Conservation (phyloP, 2,113 vertebrate genomes). For the Paramormyrops kingsleyae region DNA sequence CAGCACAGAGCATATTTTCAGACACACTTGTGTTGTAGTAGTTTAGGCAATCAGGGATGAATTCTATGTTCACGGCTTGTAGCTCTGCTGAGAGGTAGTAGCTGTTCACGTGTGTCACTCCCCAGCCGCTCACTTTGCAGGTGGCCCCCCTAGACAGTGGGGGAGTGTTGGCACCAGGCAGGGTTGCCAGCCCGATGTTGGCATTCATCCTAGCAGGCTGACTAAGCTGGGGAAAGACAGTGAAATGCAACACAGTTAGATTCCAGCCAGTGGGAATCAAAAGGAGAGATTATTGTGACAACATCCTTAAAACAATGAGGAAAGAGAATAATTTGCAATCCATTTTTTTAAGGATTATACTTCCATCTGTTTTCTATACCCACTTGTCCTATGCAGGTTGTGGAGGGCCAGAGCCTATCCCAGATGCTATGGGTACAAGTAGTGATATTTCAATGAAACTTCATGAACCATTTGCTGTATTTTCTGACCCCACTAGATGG, state of each 20-base stretch:
- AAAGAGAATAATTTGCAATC: background rate
- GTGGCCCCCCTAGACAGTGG: conserved; percentile 13
- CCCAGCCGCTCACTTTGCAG: conserved; percentile 67
- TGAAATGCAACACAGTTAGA: background rate
- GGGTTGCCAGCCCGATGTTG: conserved; percentile 24
- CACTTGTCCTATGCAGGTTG: background rate
- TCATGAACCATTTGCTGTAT: too few relatives aligned
- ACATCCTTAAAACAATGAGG: background rate
- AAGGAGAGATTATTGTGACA: background rate
- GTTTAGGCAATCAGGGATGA: conserved; percentile 51
- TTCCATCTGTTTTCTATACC: background rate
- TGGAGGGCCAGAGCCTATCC: background rate
- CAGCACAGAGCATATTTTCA: conserved; percentile 65
- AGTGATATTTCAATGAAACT: background rate
- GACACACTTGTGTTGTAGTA: conserved; percentile 59
- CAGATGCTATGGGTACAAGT: background rate
- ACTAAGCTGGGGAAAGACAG: conserved; percentile 45
- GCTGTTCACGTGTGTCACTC: conserved; percentile 51
- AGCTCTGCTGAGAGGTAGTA: conserved; percentile 51
- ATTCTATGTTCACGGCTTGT: conserved; percentile 51
- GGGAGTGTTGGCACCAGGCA: conserved; percentile 28
- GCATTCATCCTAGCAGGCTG: conserved; percentile 44
- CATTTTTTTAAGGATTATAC: background rate
- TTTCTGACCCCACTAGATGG: too few relatives aligned
- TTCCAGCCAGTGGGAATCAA: background rate